Base-by-base conservation (phyloP, 2,113 vertebrate genomes). In the Numida meleagris region DNA sequence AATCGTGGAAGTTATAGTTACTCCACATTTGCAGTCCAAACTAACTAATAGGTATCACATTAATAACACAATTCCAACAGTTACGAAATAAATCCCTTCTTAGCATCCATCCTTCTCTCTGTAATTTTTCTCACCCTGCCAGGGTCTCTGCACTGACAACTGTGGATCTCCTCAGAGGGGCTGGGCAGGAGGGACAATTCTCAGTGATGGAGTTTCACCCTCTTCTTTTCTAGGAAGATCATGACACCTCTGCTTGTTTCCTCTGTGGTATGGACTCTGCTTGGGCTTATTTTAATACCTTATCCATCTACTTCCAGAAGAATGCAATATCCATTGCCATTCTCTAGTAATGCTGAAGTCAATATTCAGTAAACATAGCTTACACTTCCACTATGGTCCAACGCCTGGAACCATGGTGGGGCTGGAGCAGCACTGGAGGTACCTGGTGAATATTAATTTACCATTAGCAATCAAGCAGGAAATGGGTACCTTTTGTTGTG, bases 341-440 rank as follows among this genome's bases (percentile, higher is more conserved):
- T 83, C 68, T 46, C 24, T 18, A 57, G 6, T 18, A 18, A 42
- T 45, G 29, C 43, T 27, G n/a, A 50, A 72, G 67, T n/a, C 50
- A 1, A 11, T 25, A 61, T 33, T 73, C 17, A 21, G 5, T 38
- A 55, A 14, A 29, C n/a, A 45, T 45, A 46, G 29, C 6, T 43
- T 45, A 3, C 10, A 9, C 2, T 42, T 61, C 13, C 9, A 2
- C 0, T 2, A 10, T 0, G 2, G 5, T 38, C 9, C 1, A 4
- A 40, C 31, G 11, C 7, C 19, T 1, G 0, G 25, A 17, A 63
- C 4, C 29, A 63, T 6, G 1, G 6, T 67, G 2, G 4, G 34
- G 18, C 34, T 42, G 13, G 21, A 59, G 24, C 14, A 16, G 24
- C 9, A 2, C 36, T 0, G 7, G 17, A 45, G 24, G 7, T 20